Evolutionary conservation across 2,888 invertebrate genomes (phyloP), one percentile per base, ranked within the genome.

Genomic region (Hypomecis punctinalis): DNA sequence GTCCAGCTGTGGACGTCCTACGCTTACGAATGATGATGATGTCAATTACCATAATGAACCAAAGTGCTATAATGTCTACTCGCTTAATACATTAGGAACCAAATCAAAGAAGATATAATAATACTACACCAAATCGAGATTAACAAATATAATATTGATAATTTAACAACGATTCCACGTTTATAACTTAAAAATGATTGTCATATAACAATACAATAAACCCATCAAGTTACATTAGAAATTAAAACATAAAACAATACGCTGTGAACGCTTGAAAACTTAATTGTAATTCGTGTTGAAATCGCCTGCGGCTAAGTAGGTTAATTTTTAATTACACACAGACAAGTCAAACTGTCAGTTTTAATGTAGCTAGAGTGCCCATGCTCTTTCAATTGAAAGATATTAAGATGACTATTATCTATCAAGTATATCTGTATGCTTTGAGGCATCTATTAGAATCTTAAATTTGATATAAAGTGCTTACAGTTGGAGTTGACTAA

Each of bases 321-420:
- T 88, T 87, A 90, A 90, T 86, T 88, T 89, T 86, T 89, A 89
- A 89, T 89, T 83, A 84, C 83, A 80, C 79, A 76, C 80, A 76
- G 76, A 80, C 74, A 68, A 75, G 65, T 61, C 70, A 58, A 69
- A 67, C 76, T 82, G 86, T 84, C 86, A 82, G 81, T 85, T 78
- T 75, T 73, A 82, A 85, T 86, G 76, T 78, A 76, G 77, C 76
- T 79, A 71, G 74, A 76, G 74, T 78, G 83, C 80, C 70, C 80
- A 75, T 71, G 77, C 45, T 63, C 67, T 61, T 57, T 63, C 53
- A 63, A 65, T 72, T 70, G 65, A 52, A 62, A 69, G 67, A 61
- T 63, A 68, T 63, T 68, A 54, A 55, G 64, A 67, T 57, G 70
- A 61, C 57, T 64, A 35, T 62, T 64, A 66, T 68, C 67, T 63